These are phyloP conservation scores for Burhinus bistriatus DNA, from an alignment of 2,113 vertebrate species.

Conservation along the genomic window DNA sequence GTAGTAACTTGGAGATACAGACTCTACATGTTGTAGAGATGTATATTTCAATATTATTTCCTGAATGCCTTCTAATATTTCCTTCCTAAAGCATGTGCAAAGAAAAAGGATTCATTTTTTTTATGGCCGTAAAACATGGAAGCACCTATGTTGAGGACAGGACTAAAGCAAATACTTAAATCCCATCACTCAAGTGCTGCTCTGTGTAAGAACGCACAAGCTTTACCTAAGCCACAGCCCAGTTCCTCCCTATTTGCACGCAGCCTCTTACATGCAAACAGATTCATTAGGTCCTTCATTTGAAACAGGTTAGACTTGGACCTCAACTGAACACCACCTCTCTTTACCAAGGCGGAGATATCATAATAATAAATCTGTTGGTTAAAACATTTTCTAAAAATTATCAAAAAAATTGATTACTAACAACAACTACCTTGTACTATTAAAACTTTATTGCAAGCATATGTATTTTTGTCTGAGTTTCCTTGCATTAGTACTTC, in stretches of 20 bases:
- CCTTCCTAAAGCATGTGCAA: background rate
- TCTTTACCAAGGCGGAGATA: background rate
- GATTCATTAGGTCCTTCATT: background rate
- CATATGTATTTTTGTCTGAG: background rate
- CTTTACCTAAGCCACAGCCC: background rate
- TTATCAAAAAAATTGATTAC: background rate
- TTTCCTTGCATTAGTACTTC: background rate
- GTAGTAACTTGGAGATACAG: background rate
- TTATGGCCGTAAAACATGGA: background rate
- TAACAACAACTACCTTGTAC: background rate
- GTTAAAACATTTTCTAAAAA: background rate
- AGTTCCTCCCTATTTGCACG: background rate
- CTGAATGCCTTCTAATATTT: background rate
- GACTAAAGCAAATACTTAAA: background rate
- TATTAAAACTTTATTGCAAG: background rate
- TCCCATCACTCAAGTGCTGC: background rate
- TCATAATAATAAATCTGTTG: background rate
- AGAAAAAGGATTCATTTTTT: background rate
- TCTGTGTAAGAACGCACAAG: background rate
- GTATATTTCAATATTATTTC: background rate
- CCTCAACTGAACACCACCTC: background rate
- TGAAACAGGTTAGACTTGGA: background rate
- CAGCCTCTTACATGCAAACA: background rate
- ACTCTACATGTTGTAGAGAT: background rate
- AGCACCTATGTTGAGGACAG: background rate